Evolutionary conservation across 2,113 vertebrate genomes (phyloP).

Genomic region (Pteropus alecto): DNA sequence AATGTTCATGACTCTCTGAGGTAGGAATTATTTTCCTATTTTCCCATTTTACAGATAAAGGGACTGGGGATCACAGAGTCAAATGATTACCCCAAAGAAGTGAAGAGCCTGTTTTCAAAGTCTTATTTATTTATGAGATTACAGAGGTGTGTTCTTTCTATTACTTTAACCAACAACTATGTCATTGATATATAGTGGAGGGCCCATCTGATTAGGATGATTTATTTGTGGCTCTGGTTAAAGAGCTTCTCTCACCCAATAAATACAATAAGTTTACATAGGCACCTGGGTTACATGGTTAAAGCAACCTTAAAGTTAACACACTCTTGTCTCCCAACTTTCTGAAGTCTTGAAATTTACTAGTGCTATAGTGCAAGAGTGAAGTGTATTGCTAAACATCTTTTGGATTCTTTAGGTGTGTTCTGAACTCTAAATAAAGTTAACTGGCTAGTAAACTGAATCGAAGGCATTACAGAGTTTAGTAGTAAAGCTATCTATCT

Average conservation of each 20-base stretch:
- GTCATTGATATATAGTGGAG: neutral
- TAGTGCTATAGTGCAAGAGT: neutral
- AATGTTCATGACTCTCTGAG: neutral
- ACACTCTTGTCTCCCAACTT: neutral
- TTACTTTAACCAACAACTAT: neutral
- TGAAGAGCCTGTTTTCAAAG: neutral
- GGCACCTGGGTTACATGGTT: neutral
- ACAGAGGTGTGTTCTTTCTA: neutral
- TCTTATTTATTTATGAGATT: neutral
- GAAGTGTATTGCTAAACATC: neutral
- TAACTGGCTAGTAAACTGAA: neutral
- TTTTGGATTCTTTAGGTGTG: neutral
- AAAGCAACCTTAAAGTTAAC: neutral
- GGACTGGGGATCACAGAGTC: neutral
- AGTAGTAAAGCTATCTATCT: neutral
- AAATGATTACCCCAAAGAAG: neutral
- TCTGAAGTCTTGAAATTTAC: neutral
- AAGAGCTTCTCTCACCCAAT: neutral
- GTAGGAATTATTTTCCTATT: neutral
- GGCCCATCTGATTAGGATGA: neutral
- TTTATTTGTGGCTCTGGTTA: neutral
- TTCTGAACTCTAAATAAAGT: neutral
- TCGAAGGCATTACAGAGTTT: neutral
- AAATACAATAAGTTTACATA: neutral
- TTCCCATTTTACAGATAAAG: neutral